Evolutionary conservation across 2,797 vertebrate genomes (phyloP).

Genomic region (Rhinoraja longicauda): DNA sequence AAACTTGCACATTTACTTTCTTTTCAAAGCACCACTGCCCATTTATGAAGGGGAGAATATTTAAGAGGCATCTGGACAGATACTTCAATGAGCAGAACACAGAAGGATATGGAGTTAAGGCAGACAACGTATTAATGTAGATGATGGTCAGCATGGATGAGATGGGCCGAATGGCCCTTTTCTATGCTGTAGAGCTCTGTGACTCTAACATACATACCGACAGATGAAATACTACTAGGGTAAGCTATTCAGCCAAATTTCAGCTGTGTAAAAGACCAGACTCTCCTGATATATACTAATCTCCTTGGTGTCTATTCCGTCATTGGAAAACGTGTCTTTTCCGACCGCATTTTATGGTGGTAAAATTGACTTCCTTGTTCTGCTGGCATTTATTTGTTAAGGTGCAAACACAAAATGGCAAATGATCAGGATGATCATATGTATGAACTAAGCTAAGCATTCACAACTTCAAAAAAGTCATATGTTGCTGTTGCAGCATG

Average conservation of each 20-base stretch:
- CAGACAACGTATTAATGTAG: too few species aligned
- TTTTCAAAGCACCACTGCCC: not conserved
- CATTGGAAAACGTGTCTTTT: too few species aligned
- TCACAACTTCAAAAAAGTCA: not conserved
- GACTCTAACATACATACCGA: not conserved
- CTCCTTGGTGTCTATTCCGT: not conserved
- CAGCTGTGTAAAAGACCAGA: not conserved
- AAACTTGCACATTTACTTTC: not conserved
- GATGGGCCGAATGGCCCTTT: too few species aligned
- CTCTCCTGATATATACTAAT: not conserved
- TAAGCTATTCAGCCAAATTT: not conserved
- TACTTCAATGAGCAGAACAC: too few species aligned
- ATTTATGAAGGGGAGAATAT: not conserved
- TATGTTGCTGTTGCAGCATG: not conserved
- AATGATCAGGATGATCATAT: not conserved
- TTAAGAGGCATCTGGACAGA: too few species aligned
- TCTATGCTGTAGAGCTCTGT: too few species aligned
- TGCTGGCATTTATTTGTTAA: not conserved
- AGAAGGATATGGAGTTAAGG: too few species aligned
- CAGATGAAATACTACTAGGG: not conserved
- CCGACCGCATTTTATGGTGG: not conserved
- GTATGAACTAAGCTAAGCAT: not conserved
- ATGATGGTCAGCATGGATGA: too few species aligned
- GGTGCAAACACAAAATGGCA: not conserved
- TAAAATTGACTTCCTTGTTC: not conserved